These are phyloP conservation scores for Tichodroma muraria DNA, from an alignment of 2,113 vertebrate genomes.

Conservation along the genomic window DNA sequence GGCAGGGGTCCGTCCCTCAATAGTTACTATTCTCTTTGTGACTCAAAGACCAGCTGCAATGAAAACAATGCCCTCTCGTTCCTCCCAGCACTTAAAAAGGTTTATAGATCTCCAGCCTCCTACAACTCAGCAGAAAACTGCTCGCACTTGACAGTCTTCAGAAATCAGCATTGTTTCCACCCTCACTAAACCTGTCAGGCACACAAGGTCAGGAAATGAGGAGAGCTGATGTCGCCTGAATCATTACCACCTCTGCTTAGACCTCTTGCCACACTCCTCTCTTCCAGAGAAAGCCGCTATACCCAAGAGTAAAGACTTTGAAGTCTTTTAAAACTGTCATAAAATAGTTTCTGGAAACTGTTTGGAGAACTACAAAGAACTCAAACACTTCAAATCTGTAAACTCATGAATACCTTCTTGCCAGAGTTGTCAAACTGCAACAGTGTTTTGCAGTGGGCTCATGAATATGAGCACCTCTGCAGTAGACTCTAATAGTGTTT, in stretches of 20 bases:
- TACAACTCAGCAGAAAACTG: conserved; percentile 74
- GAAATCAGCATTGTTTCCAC: conserved; percentile 57
- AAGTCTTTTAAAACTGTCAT: conserved; percentile 30
- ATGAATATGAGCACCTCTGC: not conserved
- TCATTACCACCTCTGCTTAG: conserved; percentile 2
- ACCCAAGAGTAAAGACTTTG: conserved; percentile 19
- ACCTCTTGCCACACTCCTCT: not conserved
- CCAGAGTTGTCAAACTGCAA: not conserved
- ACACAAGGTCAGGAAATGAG: conserved; percentile 59
- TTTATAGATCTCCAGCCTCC: conserved; percentile 75
- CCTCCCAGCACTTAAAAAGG: conserved; percentile 66
- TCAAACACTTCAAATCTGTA: not conserved
- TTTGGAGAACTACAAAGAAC: conserved; percentile 37
- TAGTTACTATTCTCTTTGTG: conserved; percentile 24
- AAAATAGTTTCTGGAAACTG: conserved; percentile 39
- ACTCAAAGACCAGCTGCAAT: conserved; percentile 52
- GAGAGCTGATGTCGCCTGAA: conserved; percentile 44
- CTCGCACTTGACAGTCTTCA: conserved; percentile 66
- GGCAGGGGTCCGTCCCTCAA: conserved; percentile 11
- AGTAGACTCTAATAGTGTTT: not conserved
- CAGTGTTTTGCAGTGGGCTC: not conserved
- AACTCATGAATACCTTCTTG: not conserved
- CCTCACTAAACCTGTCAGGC: conserved; percentile 45
- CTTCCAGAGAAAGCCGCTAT: conserved; percentile 5
- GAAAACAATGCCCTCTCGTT: conserved; percentile 57